A percentile compares a stretch with the other conserved stretches of the same genome.
Conservation (phyloP, 2,797 vertebrate genomes). For the Adelosebastes latens region DNA sequence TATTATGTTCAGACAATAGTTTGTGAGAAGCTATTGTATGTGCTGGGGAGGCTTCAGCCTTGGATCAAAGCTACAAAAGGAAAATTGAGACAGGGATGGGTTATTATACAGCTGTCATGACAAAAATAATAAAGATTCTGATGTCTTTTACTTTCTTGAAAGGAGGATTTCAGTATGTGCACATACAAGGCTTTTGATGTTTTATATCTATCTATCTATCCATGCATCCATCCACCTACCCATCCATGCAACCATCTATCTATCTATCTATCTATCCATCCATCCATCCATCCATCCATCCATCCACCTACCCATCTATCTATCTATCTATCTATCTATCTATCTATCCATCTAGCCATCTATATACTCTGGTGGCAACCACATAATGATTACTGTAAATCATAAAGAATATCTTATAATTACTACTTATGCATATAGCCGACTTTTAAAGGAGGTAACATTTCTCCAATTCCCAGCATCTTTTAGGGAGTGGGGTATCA, state of each 20-base stretch:
- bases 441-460: too few species aligned
- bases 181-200: constrained; percentile 18
- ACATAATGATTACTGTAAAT: too few species aligned
- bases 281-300: too few species aligned
- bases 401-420: too few species aligned
- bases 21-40: constrained; percentile 35
- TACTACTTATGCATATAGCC: too few species aligned
- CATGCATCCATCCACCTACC: neutral
- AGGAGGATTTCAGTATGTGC: neutral
- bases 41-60: constrained; percentile 43
- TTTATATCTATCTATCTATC: too few species aligned
- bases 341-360: neutral
- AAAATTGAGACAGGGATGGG: constrained; percentile 31
- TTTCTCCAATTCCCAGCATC: too few species aligned
- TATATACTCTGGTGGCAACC: neutral
- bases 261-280: too few species aligned
- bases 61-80: constrained; percentile 47
- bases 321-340: neutral
- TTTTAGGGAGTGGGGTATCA: too few species aligned
- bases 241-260: too few species aligned
- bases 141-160: constrained; percentile 4
- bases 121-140: constrained; percentile 13
- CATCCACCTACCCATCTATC: neutral
- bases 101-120: constrained; percentile 49
- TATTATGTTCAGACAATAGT: constrained; percentile 46